Percentiles rank a stretch among this genome's conserved stretches.
Evolutionary conservation across 2,888 invertebrate species (phyloP).

Genomic region (Lepidocyrtinus sp.): DNA sequence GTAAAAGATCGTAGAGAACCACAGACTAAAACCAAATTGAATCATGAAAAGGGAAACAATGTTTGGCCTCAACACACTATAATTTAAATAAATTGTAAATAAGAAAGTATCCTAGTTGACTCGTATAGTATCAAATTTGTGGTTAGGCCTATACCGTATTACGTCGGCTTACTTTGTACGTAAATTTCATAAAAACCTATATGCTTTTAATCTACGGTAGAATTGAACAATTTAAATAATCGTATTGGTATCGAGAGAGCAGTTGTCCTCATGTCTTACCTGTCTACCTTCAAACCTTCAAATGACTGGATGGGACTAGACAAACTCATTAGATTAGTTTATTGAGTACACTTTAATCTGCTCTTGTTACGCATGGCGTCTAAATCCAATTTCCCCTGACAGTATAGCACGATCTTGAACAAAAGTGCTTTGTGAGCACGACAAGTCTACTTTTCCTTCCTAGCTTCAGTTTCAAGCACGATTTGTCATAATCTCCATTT

Average conservation of each 20-base stretch:
- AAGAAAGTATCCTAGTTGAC: too few relatives aligned
- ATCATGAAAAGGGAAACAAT: too few relatives aligned
- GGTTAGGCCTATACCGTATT: too few relatives aligned
- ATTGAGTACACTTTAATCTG: not conserved
- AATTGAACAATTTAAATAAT: too few relatives aligned
- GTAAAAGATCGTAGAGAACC: too few relatives aligned
- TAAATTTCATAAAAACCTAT: too few relatives aligned
- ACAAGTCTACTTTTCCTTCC: constrained; percentile 27
- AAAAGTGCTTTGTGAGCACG: not conserved
- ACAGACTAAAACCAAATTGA: too few relatives aligned
- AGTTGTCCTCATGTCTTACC: not conserved
- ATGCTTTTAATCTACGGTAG: too few relatives aligned
- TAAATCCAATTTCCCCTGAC: not conserved
- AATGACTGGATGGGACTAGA: not conserved
- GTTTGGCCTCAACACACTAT: too few relatives aligned
- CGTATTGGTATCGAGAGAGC: not conserved
- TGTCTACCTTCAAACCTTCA: not conserved
- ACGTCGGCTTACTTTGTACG: too few relatives aligned
- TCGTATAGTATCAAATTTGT: too few relatives aligned
- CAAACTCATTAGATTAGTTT: not conserved
- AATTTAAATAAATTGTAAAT: too few relatives aligned
- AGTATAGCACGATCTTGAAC: not conserved
- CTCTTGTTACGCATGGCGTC: not conserved
- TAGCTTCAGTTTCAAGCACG: constrained; percentile 43
- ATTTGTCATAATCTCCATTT: constrained; percentile 53